Conservation (phyloP, 1,140 invertebrate species). For the Arctopsyche grandis region DNA sequence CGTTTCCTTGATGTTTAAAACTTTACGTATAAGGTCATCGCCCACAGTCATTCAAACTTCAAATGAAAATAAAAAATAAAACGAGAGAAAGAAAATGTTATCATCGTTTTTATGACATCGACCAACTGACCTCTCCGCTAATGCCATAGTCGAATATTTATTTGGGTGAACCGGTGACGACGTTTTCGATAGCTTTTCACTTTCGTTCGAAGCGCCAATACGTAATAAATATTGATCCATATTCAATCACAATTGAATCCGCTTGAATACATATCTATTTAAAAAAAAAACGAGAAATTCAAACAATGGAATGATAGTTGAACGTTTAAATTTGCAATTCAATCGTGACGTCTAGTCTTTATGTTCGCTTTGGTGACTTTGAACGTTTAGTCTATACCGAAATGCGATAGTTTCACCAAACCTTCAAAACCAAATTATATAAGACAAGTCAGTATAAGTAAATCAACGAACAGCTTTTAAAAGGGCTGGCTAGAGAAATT, state of each 20-base stretch:
- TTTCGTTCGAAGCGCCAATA: not conserved
- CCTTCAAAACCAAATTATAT: no score
- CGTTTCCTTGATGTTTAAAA: slow-evolving; percentile 15
- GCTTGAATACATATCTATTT: not conserved
- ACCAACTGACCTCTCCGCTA: slow-evolving; percentile 2
- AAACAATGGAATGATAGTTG: not conserved
- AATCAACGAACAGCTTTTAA: no score
- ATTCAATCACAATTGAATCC: not conserved
- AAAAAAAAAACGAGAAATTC: not conserved
- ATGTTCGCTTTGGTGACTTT: no score
- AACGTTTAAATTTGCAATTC: no score
- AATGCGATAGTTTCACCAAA: no score
- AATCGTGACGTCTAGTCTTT: no score
- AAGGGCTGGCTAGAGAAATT: no score
- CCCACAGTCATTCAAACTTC: not conserved
- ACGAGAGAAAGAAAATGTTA: not conserved
- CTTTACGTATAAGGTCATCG: not conserved
- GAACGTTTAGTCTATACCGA: no score
- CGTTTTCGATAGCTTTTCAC: not conserved
- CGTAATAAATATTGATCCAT: not conserved
- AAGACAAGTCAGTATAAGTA: no score
- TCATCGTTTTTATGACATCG: slow-evolving; percentile 2
- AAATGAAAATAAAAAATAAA: no score
- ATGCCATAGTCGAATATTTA: not conserved
- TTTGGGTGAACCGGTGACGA: not conserved